phyloP scores from a whole-genome alignment of 2,113 vertebrate genomes.

The Pelodiscus sinensis region DNA sequence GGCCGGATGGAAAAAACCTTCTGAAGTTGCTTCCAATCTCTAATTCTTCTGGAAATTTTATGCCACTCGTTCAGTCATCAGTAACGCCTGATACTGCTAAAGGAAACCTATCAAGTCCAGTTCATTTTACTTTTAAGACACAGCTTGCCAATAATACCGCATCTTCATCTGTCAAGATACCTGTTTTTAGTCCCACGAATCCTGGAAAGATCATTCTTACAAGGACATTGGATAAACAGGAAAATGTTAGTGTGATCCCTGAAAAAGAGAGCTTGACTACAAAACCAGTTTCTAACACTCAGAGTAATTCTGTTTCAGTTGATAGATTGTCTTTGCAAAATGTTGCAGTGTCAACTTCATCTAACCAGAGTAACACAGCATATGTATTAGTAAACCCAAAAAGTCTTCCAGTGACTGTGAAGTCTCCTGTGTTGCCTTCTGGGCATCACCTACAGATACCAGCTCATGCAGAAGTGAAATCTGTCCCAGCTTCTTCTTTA shows the following conservation, averaged over 20 bases:
- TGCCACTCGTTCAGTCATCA: slow-evolving; percentile 71
- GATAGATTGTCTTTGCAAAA: slow-evolving; percentile 66
- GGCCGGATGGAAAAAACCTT: slow-evolving; percentile 88
- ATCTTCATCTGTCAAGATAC: slow-evolving; percentile 66
- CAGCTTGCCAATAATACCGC: slow-evolving; percentile 63
- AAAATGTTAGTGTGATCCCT: slow-evolving; percentile 59
- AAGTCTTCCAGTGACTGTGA: slow-evolving; percentile 66
- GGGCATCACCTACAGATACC: slow-evolving; percentile 88
- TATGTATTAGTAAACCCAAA: slow-evolving; percentile 66
- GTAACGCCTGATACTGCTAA: slow-evolving; percentile 69
- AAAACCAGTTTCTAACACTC: slow-evolving; percentile 38
- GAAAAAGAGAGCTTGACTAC: slow-evolving; percentile 58
- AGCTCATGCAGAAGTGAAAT: slow-evolving; percentile 83
- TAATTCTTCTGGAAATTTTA: slow-evolving; percentile 81
- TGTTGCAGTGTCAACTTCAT: slow-evolving; percentile 45
- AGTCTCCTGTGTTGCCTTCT: slow-evolving; percentile 74
- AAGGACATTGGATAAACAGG: slow-evolving; percentile 69
- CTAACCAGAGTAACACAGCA: slow-evolving; percentile 56
- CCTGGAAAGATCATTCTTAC: slow-evolving; percentile 76
- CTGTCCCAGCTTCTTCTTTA: slow-evolving; percentile 81
- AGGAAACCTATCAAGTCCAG: slow-evolving; percentile 50
- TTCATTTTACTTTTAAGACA: slow-evolving; percentile 72
- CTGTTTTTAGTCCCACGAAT: slow-evolving; percentile 71
- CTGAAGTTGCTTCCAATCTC: slow-evolving; percentile 90
- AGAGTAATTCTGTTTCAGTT: slow-evolving; percentile 56